Evolutionary conservation across 92 coral and sea anemone genomes (phyloP).

Genomic region (Actinernus sp.): DNA sequence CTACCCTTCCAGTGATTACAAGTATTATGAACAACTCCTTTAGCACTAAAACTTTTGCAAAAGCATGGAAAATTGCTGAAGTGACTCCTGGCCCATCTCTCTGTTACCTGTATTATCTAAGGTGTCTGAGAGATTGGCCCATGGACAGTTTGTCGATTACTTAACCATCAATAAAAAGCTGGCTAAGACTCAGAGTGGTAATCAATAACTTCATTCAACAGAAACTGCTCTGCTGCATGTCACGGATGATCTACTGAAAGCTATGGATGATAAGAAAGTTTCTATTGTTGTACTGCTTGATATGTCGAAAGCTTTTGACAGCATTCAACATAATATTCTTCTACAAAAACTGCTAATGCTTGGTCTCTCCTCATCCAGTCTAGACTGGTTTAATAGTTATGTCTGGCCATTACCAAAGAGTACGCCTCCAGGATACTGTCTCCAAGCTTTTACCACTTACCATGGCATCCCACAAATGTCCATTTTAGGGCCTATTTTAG

Average conservation of each 20-base stretch:
- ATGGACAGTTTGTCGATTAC: conserved; percentile 35
- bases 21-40: conserved; percentile 38
- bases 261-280: conserved; percentile 22
- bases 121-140: conserved; percentile 37
- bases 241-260: conserved; percentile 42
- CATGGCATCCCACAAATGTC: conserved; percentile 28
- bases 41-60: conserved; percentile 12
- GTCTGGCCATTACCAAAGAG: conserved; percentile 6
- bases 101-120: conserved; percentile 37
- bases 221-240: conserved; percentile 34
- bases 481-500: conserved; percentile 32
- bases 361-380: conserved; percentile 20
- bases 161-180: conserved; percentile 22
- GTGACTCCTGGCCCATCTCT: conserved; percentile 37
- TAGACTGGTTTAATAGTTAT: conserved; percentile 41
- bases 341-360: not conserved
- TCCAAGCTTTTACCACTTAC: conserved; percentile 8
- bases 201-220: conserved; percentile 25
- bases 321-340: conserved; percentile 5
- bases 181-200: conserved; percentile 38
- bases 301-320: conserved; percentile 38
- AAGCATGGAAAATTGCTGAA: conserved; percentile 26
- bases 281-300: conserved; percentile 21
- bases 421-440: conserved; percentile 33
- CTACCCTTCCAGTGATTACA: conserved; percentile 13